These are phyloP conservation scores for Chaetogeoica ovagalla DNA, from an alignment of 2,888 invertebrate species.

Conservation along the genomic window DNA sequence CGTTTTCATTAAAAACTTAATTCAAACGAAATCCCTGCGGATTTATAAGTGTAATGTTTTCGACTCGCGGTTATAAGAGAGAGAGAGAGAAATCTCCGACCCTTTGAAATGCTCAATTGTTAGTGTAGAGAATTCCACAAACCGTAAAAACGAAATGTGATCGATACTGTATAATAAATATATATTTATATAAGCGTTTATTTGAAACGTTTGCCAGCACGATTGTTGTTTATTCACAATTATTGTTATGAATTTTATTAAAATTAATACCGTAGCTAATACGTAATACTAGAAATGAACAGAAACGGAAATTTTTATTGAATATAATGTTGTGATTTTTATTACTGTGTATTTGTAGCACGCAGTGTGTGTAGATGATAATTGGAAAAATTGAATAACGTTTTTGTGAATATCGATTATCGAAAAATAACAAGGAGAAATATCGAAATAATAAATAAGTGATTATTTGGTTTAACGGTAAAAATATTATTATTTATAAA, in stretches of 20 bases:
- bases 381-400: too few species aligned
- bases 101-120: neutral
- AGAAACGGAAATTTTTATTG: too few species aligned
- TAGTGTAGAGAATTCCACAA: slow-evolving; percentile 5
- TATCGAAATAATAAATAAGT: too few species aligned
- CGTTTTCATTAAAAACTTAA: slow-evolving; percentile 17
- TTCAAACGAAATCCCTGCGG: slow-evolving; percentile 17
- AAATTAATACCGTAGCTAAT: neutral
- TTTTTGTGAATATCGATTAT: too few species aligned
- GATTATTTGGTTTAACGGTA: too few species aligned
- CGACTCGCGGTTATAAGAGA: neutral
- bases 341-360: too few species aligned
- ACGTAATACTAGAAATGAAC: too few species aligned
- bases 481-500: too few species aligned
- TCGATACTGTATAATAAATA: slow-evolving; percentile 1
- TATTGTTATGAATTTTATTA: neutral
- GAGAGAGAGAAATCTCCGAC: neutral
- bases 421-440: too few species aligned
- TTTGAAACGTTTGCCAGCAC: neutral
- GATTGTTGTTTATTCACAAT: neutral
- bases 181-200: neutral
- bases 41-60: slow-evolving; percentile 8
- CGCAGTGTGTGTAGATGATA: too few species aligned
- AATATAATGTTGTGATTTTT: too few species aligned
- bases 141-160: slow-evolving; percentile 12